Base-by-base conservation (phyloP, 2,888 invertebrate genomes). In the Drosophila meridiana region DNA sequence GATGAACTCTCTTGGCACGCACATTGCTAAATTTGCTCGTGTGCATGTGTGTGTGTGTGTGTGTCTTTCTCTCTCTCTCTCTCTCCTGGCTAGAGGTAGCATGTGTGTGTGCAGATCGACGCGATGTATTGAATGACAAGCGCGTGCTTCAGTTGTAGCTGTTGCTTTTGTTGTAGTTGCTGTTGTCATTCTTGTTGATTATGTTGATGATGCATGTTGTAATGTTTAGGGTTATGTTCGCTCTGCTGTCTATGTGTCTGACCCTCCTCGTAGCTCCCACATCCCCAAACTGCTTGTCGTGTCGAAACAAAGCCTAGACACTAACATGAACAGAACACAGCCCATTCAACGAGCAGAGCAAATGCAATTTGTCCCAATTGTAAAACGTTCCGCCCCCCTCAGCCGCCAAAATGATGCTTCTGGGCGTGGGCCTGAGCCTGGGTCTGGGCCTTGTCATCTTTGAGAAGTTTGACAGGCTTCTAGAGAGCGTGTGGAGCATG, bases 311-410 rank as follows among this genome's bases (percentile, higher is more conserved):
- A 59, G 76, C 80, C 30, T 43, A 69, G 65, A 66, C 80, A 80
- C 72, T 72, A 59, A 71, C 81, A 80, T 59, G 70, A 69, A 52
- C 69, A 34, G 55, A 62, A 72, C 55, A 67, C 78, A 74, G 60
- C 55, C 42, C 78, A 57, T 63, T 65, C 78, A 72, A 52, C 77
- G 72, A 76, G 85, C 83, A 68, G 73, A 82, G 87, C 86, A 87
- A 91, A 89, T 91, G 85, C 91, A 92, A 92, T 92, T 92, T 92
- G 91, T 91, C 88, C 86, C 90, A 88, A 87, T 87, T 90, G 90
- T 85, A 77, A 71, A 61, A 76, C 72, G 56, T n/a, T 5, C 40
- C 30, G 67, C 57, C 69, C 58, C 34, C 69, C 58, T 30, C 53
- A 38, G 3, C 36, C 47, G 32, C 9, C 38, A 7, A 55, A 64